Evolutionary conservation across 2,797 vertebrate species (phyloP).

Genomic region (Chelon labrosus): DNA sequence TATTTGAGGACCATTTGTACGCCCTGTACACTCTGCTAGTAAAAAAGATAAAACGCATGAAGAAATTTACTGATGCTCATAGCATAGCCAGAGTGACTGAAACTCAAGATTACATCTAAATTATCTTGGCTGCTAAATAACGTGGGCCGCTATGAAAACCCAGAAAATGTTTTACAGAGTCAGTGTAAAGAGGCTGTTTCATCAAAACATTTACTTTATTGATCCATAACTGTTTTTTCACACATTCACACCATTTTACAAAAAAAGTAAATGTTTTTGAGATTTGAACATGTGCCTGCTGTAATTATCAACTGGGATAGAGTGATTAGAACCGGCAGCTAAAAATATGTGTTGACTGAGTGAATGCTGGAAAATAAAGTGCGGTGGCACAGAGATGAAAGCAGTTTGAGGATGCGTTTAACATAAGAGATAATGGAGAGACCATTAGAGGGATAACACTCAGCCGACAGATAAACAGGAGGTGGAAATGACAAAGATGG

Average conservation of each 20-base stretch:
- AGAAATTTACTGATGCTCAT: neutral
- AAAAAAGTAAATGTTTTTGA: neutral
- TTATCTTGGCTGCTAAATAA: conserved; percentile 1
- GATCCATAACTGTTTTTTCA: conserved; percentile 6
- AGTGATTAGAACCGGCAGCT: conserved; percentile 10
- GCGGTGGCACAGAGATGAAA: conserved; percentile 35
- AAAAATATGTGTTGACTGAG: conserved; percentile 24
- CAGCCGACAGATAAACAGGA: conserved; percentile 57
- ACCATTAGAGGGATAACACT: conserved; percentile 56
- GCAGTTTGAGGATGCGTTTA: conserved; percentile 46
- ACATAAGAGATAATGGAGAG: conserved; percentile 51
- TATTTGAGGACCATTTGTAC: neutral
- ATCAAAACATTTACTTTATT: conserved; percentile 6
- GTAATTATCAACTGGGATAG: conserved; percentile 1
- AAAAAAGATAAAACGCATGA: neutral
- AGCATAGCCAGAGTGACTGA: neutral
- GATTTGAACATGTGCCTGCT: conserved; percentile 1
- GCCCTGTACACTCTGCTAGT: neutral
- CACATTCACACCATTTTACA: conserved; percentile 3
- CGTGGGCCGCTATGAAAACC: neutral
- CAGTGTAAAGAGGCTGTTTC: neutral
- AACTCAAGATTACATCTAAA: neutral
- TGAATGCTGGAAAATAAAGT: conserved; percentile 35
- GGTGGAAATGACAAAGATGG: conserved; percentile 52
- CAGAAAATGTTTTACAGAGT: conserved; percentile 19